phyloP scores from a whole-genome alignment of 2,113 vertebrate genomes.

The Dicrurus megarhynchus region DNA sequence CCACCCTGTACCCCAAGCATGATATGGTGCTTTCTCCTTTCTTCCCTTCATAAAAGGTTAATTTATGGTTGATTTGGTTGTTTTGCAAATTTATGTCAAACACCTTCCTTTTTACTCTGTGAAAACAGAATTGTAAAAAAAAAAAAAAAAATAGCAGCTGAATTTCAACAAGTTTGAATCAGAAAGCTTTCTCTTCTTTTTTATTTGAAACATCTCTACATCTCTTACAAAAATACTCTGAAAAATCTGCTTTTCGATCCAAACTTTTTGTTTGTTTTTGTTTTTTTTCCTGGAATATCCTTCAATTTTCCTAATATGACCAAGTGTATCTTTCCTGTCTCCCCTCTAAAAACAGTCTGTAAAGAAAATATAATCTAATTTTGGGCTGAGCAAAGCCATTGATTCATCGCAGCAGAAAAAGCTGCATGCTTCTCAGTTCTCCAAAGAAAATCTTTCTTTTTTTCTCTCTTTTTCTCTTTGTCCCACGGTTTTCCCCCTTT shows the following conservation, averaged over 20 bases:
- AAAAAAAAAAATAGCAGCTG: background rate
- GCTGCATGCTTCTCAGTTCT: background rate
- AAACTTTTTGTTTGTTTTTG: background rate
- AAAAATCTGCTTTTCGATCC: background rate
- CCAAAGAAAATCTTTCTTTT: background rate
- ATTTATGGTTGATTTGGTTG: background rate
- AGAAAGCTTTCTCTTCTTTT: background rate
- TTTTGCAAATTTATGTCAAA: background rate
- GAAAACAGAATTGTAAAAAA: background rate
- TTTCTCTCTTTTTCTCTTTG: background rate
- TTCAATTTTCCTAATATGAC: constrained; percentile 13
- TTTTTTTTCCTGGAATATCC: background rate
- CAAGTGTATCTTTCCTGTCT: background rate
- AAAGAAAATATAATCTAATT: constrained; percentile 33
- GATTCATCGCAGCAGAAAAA: background rate
- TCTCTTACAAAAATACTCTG: background rate
- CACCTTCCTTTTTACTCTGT: background rate
- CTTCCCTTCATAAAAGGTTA: background rate
- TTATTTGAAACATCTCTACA: background rate
- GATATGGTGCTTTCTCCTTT: background rate
- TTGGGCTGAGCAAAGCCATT: background rate
- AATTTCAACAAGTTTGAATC: background rate
- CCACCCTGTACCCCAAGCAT: fast-evolving
- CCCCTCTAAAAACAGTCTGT: background rate
- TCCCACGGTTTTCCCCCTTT: background rate